These are phyloP conservation scores for Coptotermes formosanus DNA, from an alignment of 1,140 invertebrate species.

Conservation along the genomic window DNA sequence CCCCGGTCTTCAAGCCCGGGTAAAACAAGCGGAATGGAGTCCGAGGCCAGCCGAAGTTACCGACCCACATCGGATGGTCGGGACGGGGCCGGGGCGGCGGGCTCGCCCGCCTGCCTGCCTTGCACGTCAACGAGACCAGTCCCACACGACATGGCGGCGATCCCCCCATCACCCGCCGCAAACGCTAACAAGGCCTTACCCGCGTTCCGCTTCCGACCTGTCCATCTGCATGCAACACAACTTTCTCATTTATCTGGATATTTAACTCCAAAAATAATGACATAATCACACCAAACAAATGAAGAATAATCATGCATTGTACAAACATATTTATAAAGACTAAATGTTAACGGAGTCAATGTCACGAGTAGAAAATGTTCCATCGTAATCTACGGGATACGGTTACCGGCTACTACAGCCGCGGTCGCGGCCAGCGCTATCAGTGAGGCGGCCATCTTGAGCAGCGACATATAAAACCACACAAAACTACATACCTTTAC, in stretches of 20 bases:
- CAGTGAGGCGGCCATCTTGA: conserved; percentile 1
- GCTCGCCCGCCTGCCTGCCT: neutral
- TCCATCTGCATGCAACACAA: neutral
- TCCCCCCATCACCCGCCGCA: neutral
- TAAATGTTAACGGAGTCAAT: neutral
- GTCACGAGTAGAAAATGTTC: neutral
- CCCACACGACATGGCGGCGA: conserved; percentile 9
- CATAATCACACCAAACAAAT: neutral
- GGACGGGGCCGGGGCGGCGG: no score
- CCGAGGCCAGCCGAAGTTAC: conserved; percentile 15
- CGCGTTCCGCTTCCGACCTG: neutral
- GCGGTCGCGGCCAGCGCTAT: neutral
- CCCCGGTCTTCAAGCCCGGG: neutral
- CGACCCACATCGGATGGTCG: neutral
- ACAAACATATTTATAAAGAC: neutral
- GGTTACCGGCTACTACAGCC: conserved; percentile 6
- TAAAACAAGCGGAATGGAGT: neutral
- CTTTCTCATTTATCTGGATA: neutral
- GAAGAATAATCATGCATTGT: neutral
- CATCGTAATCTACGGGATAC: neutral
- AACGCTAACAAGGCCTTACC: neutral
- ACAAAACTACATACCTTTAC: neutral
- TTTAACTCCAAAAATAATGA: neutral
- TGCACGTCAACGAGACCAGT: neutral
- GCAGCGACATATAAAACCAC: neutral